phyloP scores from a whole-genome alignment of 2,113 vertebrate species.

The Tragelaphus buxtoni region DNA sequence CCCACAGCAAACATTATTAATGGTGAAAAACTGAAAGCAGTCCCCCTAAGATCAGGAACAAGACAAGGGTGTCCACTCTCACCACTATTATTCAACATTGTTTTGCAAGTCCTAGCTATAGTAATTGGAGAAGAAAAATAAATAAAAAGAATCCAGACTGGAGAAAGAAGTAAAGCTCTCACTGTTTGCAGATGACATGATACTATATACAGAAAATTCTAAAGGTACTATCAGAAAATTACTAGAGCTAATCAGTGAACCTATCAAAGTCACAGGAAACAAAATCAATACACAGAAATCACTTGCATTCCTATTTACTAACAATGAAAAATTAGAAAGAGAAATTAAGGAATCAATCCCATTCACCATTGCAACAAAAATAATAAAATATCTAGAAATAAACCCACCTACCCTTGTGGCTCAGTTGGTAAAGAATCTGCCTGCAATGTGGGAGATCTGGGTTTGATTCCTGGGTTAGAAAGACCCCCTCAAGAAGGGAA shows the following conservation, averaged over 20 bases:
- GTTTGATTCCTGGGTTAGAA: neutral
- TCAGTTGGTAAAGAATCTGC: neutral
- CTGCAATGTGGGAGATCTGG: neutral
- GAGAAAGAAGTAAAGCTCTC: neutral
- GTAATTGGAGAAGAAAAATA: neutral
- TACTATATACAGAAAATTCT: neutral
- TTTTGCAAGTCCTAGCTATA: neutral
- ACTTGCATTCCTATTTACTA: neutral
- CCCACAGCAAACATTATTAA: neutral
- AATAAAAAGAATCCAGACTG: fast-evolving
- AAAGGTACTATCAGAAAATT: neutral
- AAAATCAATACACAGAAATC: neutral
- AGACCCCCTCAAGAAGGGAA: neutral
- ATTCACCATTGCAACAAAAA: neutral
- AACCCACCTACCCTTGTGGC: neutral
- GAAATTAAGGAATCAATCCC: neutral
- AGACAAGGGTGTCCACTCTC: neutral
- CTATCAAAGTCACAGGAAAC: neutral
- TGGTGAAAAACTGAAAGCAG: neutral
- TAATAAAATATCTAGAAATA: neutral
- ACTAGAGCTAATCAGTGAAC: neutral
- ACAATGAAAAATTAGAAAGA: neutral
- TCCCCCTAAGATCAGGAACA: neutral
- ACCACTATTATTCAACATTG: neutral
- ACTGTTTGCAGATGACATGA: neutral